Evolutionary conservation across 2,113 vertebrate genomes (phyloP).

Genomic region (Meles meles): DNA sequence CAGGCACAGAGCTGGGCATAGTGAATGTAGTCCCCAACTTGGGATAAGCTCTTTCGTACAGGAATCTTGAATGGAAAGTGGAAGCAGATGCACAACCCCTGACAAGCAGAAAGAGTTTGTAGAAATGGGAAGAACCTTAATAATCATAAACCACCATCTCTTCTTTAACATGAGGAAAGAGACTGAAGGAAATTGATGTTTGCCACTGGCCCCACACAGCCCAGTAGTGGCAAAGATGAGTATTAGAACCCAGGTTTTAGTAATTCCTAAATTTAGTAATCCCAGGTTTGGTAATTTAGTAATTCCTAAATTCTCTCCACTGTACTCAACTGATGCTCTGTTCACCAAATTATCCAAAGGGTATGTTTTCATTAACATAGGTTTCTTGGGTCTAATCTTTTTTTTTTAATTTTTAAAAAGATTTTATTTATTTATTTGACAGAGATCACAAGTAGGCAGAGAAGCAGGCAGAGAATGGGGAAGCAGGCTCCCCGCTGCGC

Average conservation of each 20-base stretch:
- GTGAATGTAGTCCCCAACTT: neutral
- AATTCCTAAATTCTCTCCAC: conserved; percentile 1
- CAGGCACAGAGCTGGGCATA: neutral
- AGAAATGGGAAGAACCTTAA: conserved; percentile 24
- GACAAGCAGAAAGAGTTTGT: neutral
- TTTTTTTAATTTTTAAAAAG: neutral
- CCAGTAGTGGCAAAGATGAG: neutral
- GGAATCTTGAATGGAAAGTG: conserved; percentile 11
- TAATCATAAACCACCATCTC: conserved; percentile 10
- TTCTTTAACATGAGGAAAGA: conserved; percentile 36
- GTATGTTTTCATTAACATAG: conserved; percentile 39
- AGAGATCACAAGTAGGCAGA: no score
- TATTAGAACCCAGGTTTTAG: neutral
- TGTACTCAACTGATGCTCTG: neutral
- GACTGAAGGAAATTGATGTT: neutral
- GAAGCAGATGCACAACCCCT: neutral
- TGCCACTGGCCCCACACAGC: neutral
- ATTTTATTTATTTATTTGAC: no score
- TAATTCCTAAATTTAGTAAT: neutral
- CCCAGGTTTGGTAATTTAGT: neutral
- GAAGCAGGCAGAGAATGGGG: no score
- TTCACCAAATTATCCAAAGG: conserved; percentile 46
- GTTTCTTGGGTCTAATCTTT: neutral
- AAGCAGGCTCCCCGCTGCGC: no score
- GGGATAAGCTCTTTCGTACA: neutral